Percentiles rank a stretch among this genome's conserved stretches.
Conservation (phyloP, 2,888 invertebrate species). For the Diplazon laetatorius region DNA sequence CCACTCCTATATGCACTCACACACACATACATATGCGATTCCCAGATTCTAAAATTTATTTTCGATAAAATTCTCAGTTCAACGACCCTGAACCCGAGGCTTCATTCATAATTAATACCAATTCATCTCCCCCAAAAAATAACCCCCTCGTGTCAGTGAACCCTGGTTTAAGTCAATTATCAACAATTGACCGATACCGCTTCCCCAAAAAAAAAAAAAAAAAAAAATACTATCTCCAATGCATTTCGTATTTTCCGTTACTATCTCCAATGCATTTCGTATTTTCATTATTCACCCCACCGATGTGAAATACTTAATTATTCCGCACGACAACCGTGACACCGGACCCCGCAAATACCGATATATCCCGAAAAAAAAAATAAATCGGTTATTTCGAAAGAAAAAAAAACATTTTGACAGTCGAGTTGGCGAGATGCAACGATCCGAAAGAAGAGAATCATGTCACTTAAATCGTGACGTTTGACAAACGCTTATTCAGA, state of each 20-base stretch:
- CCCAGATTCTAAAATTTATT: slow-evolving; percentile 3
- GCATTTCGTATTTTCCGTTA: no score
- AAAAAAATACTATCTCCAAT: no score
- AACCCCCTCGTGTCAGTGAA: neutral
- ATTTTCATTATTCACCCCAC: no score
- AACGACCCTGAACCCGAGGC: slow-evolving; percentile 19
- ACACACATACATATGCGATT: no score
- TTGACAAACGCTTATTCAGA: neutral
- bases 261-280: no score
- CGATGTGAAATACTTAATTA: no score
- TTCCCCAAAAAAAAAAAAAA: neutral
- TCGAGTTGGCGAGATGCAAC: no score
- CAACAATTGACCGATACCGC: slow-evolving; percentile 21
- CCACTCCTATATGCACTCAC: neutral
- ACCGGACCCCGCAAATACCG: neutral
- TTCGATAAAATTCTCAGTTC: slow-evolving; percentile 21
- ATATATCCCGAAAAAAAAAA: neutral
- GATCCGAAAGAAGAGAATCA: neutral
- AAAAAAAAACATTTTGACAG: no score
- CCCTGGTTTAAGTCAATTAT: slow-evolving; percentile 27
- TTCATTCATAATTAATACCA: slow-evolving; percentile 31
- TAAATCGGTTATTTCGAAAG: neutral
- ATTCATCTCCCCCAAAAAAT: neutral
- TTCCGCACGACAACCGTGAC: no score
- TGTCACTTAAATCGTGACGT: slow-evolving; percentile 10